Percentiles rank a stretch among this genome's conserved stretches.
Conservation (phyloP, 2,797 vertebrate species). For the Florisuga fusca region DNA sequence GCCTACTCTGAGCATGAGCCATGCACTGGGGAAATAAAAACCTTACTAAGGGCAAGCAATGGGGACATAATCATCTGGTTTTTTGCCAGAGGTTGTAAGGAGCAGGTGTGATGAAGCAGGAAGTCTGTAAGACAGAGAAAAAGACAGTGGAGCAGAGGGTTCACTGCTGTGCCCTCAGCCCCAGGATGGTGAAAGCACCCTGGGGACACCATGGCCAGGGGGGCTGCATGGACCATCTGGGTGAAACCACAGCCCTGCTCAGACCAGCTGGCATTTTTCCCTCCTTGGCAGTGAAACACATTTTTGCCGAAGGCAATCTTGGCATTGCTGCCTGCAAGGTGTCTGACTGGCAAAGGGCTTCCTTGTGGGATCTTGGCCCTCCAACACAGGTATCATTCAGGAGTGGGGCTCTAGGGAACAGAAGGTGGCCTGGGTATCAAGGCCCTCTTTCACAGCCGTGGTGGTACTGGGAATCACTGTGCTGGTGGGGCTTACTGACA, state of each 20-base stretch:
- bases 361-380: slow-evolving; percentile 30
- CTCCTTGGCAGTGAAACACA: background rate
- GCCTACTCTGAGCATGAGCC: background rate
- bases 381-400: slow-evolving; percentile 49
- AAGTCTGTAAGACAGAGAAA: background rate
- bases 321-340: background rate
- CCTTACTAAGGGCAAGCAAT: background rate
- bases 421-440: slow-evolving; percentile 38
- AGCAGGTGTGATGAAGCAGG: background rate
- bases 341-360: slow-evolving; percentile 17
- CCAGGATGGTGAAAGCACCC: accelerated
- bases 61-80: background rate
- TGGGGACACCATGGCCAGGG: background rate
- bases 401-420: slow-evolving; percentile 17
- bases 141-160: background rate
- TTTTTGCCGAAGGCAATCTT: background rate
- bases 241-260: background rate
- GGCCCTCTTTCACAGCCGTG: slow-evolving; percentile 27
- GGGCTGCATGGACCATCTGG: background rate
- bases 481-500: background rate
- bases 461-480: background rate
- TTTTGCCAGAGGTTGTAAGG: background rate
- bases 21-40: background rate
- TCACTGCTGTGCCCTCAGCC: background rate
- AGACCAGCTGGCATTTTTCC: background rate